Base-by-base conservation (phyloP, 1,140 invertebrate genomes). In the Zaprionus taronus region DNA sequence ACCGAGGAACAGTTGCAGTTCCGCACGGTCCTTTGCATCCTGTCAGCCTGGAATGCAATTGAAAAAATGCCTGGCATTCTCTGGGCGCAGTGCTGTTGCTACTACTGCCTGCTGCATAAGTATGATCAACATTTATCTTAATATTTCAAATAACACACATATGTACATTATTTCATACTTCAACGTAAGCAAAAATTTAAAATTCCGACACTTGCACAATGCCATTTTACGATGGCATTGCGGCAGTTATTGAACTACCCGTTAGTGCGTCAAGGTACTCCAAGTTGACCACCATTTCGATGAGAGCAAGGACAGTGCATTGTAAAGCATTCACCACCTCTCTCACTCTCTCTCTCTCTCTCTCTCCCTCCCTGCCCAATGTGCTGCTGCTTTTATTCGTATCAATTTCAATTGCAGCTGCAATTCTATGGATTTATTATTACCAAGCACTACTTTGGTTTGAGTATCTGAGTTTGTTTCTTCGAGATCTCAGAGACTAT, bases 331-430 rank as follows among this genome's bases (percentile, higher is more conserved):
- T n/a, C n/a, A 22, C 47, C 47, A 12, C 12, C 15, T 1, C 6
- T 6, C 6, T 9, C 41, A n/a, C n/a, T 6, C n/a, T 1, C 38
- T 2, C 15, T n/a, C 41, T 17, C 0, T 60, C 38, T 26, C 55
- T 26, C 20, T 11, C 26, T 15, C 15, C 2, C n/a, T 17, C 6
- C 7, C 28, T 4, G 36, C 1, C 15, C 49, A 61, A 74, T 57
- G 31, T 57, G 57, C 70, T 75, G 60, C 60, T 75, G 53, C 60
- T 71, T 75, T 64, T 53, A 64, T 64, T 53, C 67, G 67, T 71
- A 64, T 75, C 67, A 75, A 75, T 75, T 70, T 70, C 58, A 70
- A 70, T 70, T 70, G 47, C 26, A 60, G 17, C 44, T 49, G 53
- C 70, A 51, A 60, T 69, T 68, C 47, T n/a, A 38, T 47, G 51